Evolutionary conservation across 2,797 vertebrate genomes (phyloP), one percentile per base, ranked within the genome.

Genomic region (Lepidocolaptes lacrymiger): DNA sequence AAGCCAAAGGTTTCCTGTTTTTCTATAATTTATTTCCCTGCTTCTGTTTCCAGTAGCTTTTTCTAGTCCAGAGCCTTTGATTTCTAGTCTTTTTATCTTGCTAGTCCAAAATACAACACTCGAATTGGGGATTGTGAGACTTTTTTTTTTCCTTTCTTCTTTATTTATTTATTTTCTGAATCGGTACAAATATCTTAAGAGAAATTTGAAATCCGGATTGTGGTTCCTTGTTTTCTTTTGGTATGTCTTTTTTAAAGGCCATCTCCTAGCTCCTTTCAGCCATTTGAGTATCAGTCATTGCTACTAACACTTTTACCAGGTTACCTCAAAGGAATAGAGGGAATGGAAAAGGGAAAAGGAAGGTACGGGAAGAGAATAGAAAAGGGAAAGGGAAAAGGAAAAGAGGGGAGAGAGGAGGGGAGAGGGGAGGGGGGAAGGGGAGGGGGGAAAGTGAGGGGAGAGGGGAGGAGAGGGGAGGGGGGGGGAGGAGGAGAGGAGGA

Each of bases 1-100:
- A 85, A 52, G 37, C 10, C 81, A 89, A 83, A 82, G 26, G 14
- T 71, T 92, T 85, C 55, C 80, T 62, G 54, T 46, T 91, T 93
- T 89, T 52, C 67, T 91, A 71, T 16, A 16, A 56, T 92, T 94
- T 19, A 63, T 89, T 88, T 85, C 39, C 36, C 28, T 66, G 34
- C 49, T 66, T 28, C 43, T 36, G 28, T 71, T 93, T 68, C 39
- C 52, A 90, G 27, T 21, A 24, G 3, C 58, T 61, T 58, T 34
- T 43, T 4, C 12, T 55, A 55, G 27, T 24, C 41, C n/a, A 36
- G 32, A 80, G 14, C 14, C 26, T 73, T 89, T 85, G 26, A 68
- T 82, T 72, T 73, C 54, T 59, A 37, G 20, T 36, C 20, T 67
- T 93, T 91, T 74, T 68, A 48, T 68, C 37, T 78, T 39, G 17